Conservation (phyloP, 2,797 vertebrate genomes). For the Siniperca scherzeri region DNA sequence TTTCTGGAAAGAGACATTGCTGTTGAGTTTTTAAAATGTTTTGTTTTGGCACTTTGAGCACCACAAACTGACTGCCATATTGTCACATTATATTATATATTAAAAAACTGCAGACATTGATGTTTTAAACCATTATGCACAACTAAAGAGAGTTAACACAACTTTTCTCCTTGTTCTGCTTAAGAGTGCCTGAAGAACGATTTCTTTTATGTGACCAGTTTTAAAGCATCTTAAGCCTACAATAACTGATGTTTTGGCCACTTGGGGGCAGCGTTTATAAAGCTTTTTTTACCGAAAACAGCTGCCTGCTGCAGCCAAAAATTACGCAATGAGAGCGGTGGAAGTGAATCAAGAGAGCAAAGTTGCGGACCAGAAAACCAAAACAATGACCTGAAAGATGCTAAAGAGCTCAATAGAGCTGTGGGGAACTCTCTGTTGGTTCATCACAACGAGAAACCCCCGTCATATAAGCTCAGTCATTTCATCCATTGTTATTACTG, state of each 20-base stretch:
- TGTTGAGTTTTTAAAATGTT: no score
- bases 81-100: no score
- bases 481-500: neutral
- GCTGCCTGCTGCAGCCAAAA: neutral
- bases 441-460: neutral
- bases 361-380: neutral
- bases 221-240: neutral
- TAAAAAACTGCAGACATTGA: no score
- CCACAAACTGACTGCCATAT: no score
- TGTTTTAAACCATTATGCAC: neutral
- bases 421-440: neutral
- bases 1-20: no score
- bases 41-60: no score
- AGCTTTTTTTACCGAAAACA: neutral
- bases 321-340: neutral
- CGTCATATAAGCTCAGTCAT: neutral
- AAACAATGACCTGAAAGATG: neutral
- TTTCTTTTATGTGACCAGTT: neutral
- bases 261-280: neutral
- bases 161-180: neutral
- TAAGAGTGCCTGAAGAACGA: neutral
- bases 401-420: neutral
- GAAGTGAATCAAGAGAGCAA: neutral
- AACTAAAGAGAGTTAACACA: neutral
- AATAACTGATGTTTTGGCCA: conserved; percentile 1